Conservation (phyloP, 2,888 invertebrate species). For the Parnassius mnemosyne region DNA sequence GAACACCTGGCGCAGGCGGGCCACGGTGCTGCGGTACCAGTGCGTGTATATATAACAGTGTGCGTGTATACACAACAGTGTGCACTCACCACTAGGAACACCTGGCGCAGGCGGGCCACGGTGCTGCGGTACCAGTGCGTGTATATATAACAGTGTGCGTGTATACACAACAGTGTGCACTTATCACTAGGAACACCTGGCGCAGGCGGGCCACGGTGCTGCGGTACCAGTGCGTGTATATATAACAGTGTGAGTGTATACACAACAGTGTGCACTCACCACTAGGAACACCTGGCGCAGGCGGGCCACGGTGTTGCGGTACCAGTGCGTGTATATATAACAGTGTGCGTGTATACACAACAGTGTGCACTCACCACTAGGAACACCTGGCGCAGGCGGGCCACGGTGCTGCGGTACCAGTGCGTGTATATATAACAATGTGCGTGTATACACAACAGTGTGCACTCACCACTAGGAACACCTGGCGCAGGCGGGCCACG, state of each 20-base stretch:
- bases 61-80: slow-evolving; percentile 59
- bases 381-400: slow-evolving; percentile 96
- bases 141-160: background rate
- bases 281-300: slow-evolving; percentile 96
- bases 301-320: slow-evolving; percentile 96
- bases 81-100: slow-evolving; percentile 1
- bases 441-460: slow-evolving; percentile 73
- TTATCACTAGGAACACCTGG: background rate
- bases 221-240: background rate
- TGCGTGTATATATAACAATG: slow-evolving; percentile 51
- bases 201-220: background rate
- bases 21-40: slow-evolving; percentile 95
- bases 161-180: background rate
- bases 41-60: slow-evolving; percentile 72
- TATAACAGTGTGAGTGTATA: too few relatives aligned
- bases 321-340: slow-evolving; percentile 48
- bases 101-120: background rate
- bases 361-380: slow-evolving; percentile 84
- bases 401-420: slow-evolving; percentile 98
- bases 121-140: background rate
- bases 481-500: background rate
- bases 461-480: background rate
- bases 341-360: too few relatives aligned
- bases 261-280: slow-evolving; percentile 78
- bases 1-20: slow-evolving; percentile 96